Evolutionary conservation across 2,797 vertebrate species (phyloP), one percentile per base, ranked within the genome.

Genomic region (Phaenicophaeus curvirostris): DNA sequence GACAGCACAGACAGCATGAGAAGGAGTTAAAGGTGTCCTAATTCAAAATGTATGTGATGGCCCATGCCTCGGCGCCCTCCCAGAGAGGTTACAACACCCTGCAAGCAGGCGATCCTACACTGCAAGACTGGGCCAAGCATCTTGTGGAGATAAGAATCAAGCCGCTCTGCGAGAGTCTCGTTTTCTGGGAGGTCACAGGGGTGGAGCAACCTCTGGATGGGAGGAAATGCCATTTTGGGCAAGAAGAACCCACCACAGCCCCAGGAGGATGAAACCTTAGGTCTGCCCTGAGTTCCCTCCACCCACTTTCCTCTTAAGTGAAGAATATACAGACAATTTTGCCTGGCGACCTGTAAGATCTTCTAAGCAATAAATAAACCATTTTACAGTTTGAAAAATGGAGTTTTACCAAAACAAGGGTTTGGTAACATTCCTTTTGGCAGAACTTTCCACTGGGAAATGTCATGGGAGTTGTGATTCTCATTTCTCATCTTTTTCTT

Each of bases 51-150:
- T 37, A 27, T 21, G 37, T 48, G 53, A 55, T 53, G 4, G 5
- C 5, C 27, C 17, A 18, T 33, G 19, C 21, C 65, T 80, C 3
- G 0, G 35, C n/a, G 15, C 21, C 35, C 37, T 79, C 76, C 86
- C 54, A 55, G 53, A 61, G 58, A 58, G 31, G 27, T 3, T 62
- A 44, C 48, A 69, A 62, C 42, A 53, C n/a, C 28, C 19, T 57
- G 37, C 42, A 37, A 85, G 75, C 67, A 75, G 63, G 46, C 1
- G 1, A 77, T 65, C 16, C 54, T 58, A 19, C 24, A 30, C 53
- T 61, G 37, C 0, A 0, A 58, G 31, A 44, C 27, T 0, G 0
- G n/a, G 42, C 21, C 35, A 66, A 53, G 16, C 6, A 0, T 69
- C 27, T 65, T 39, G n/a, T 78, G 46, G 41, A 78, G 89, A 69